Evolutionary conservation across 2,888 invertebrate species (phyloP), one percentile per base, ranked within the genome.

Genomic region (Lumbricus terrestris): DNA sequence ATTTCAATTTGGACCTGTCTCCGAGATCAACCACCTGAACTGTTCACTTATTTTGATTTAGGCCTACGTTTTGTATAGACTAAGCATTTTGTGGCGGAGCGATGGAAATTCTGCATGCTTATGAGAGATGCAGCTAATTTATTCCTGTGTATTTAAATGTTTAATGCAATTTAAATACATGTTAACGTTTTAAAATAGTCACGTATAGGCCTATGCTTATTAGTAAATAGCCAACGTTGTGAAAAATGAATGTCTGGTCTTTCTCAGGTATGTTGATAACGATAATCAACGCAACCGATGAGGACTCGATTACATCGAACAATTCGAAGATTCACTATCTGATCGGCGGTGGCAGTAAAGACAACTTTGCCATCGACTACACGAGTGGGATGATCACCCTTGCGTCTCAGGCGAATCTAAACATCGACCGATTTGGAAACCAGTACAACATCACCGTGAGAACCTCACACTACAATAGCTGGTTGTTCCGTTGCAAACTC

Each of bases 301-400:
- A 29, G 0, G 90, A 90, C 47, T 23, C 47, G 23, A 89, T 89
- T 15, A 40, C 34, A 85, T 35, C 85, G 8, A 85, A 85, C 35
- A 90, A 90, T 35, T 40, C 83, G 11, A 88, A 92, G 33, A 91
- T 94, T 18, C 88, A 91, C 15, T 94, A 93, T 90, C 42, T 91
- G 0, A 91, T 93, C 13, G 90, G 90, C 15, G 34, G 96, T 91
- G 98, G 98, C 0, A 97, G 97, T 0, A 96, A 96, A 90, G 98
- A 98, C 94, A 98, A 98, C 95, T 99, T 99, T 94, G 96, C 97
- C 0, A 97, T 99, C 83, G 97, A 97, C 93, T 96, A 97, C 0
- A 97, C 97, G 92, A 96, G 96, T 0, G 98, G 98, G 18, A 37
- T 91, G 1, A 92, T 94, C n/a, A 91, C 88, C 29, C 92, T 98